Evolutionary conservation across 2,888 invertebrate species (phyloP), one percentile per base, ranked within the genome.

Genomic region (Spicauda simplicius): DNA sequence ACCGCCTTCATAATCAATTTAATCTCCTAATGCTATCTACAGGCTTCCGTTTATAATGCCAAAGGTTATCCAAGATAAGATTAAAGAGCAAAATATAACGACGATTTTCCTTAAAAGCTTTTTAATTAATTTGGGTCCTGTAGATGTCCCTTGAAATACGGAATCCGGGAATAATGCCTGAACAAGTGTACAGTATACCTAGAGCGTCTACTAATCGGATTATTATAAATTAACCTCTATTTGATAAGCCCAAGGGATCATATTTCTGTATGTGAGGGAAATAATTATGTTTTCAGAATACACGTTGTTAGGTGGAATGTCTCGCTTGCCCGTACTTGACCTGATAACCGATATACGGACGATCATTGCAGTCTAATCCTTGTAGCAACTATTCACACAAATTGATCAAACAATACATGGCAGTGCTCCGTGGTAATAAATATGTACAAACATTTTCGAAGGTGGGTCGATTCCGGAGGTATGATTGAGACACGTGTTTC

Each of bases 271-370:
- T 16, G 16, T 4, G 30, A 5, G 25, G 50, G 16, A 30, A 45
- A 11, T n/a, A 20, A 53, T 65, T 54, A 50, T 33, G 16, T 50
- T 65, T n/a, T 41, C 41, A 25, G 58, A 7, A 16, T 53, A 20
- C 14, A n/a, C 25, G 25, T n/a, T 20, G 62, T 54, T 25, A 54
- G 41, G 19, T 10, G 19, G 41, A 62, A 65, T 65, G 66, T 73
- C 73, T 73, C 62, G 64, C 72, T 72, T 72, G 69, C 65, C 70
- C 78, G 77, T 75, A 78, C 86, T 86, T 86, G 84, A 86, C 85
- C 85, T 80, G 82, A 59, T 82, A 82, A 85, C 78, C 78, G 77
- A 75, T 72, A 78, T 78, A 67, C 70, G 68, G 73, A 37, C 52
- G 61, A 37, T 33, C 30, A 33, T 60, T 33, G 30, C n/a, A 14